phyloP scores from a whole-genome alignment of 2,113 vertebrate genomes.

The Perca schrenkii region DNA sequence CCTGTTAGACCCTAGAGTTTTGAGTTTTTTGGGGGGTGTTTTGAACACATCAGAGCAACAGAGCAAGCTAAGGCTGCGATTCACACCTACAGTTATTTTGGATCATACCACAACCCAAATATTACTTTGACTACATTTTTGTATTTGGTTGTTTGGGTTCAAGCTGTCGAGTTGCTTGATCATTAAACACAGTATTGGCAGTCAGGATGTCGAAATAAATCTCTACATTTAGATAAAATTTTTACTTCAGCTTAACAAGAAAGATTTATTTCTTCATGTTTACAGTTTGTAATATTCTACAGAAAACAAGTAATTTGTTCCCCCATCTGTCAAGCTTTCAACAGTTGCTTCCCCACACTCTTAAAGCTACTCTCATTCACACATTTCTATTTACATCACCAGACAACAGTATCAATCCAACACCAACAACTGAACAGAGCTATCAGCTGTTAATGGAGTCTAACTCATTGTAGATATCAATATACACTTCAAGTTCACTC shows the following conservation, averaged over 20 bases:
- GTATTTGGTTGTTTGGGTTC: not conserved
- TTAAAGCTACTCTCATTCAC: not conserved
- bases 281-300: not conserved
- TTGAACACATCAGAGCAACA: not conserved
- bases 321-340: not conserved
- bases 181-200: not conserved
- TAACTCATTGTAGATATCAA: not conserved
- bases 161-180: not conserved
- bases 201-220: not conserved
- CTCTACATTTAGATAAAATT: not conserved
- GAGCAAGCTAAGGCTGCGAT: not conserved
- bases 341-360: not conserved
- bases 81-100: not conserved
- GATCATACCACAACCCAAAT: conserved; percentile 4
- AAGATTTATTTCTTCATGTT: not conserved
- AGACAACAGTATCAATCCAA: not conserved
- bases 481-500: not conserved
- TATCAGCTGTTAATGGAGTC: not conserved
- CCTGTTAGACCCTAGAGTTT: not conserved
- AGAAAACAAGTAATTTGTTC: not conserved
- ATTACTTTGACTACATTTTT: not conserved
- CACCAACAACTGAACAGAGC: not conserved
- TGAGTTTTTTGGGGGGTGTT: not conserved
- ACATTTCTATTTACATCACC: not conserved
- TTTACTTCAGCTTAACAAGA: not conserved